Percentiles rank a stretch among this genome's conserved stretches.
phyloP scores from a whole-genome alignment of 2,113 vertebrate genomes.

The Zeus faber region DNA sequence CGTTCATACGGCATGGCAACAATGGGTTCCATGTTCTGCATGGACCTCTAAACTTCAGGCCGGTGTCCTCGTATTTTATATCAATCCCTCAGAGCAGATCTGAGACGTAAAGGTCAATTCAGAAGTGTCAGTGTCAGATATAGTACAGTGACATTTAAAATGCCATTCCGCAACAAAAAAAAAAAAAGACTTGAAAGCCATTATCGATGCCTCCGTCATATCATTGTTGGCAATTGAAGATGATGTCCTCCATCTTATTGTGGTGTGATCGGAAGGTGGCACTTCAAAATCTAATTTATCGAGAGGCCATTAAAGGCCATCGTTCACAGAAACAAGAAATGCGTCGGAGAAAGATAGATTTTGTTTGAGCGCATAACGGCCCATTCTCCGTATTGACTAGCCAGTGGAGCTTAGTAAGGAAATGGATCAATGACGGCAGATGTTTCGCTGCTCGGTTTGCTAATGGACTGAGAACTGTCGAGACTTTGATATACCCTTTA shows the following conservation, averaged over 20 bases:
- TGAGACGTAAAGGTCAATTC: slow-evolving; percentile 68
- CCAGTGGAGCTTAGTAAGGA: neutral
- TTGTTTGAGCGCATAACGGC: too few relatives aligned
- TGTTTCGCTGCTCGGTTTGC: slow-evolving; percentile 23
- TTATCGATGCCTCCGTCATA: slow-evolving; percentile 55
- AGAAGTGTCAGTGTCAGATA: slow-evolving; percentile 64
- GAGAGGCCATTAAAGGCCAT: too few relatives aligned
- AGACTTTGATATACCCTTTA: slow-evolving; percentile 53
- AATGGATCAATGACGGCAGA: slow-evolving; percentile 42
- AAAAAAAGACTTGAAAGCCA: slow-evolving; percentile 49
- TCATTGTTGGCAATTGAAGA: slow-evolving; percentile 66
- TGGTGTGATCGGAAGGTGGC: neutral
- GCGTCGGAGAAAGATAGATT: too few relatives aligned
- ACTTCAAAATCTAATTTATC: too few relatives aligned
- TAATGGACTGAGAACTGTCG: slow-evolving; percentile 44
- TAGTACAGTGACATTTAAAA: slow-evolving; percentile 79
- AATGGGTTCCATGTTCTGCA: slow-evolving; percentile 26
- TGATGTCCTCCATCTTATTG: slow-evolving; percentile 36
- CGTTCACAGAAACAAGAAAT: too few relatives aligned
- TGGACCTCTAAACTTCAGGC: slow-evolving; percentile 29
- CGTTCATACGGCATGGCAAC: slow-evolving; percentile 16
- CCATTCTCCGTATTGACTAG: too few relatives aligned
- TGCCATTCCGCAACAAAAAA: slow-evolving; percentile 54
- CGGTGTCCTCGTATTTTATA: slow-evolving; percentile 47
- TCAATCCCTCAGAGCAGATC: slow-evolving; percentile 55